Conservation (phyloP, 2,888 invertebrate species). For the Creontiades dilutus region DNA sequence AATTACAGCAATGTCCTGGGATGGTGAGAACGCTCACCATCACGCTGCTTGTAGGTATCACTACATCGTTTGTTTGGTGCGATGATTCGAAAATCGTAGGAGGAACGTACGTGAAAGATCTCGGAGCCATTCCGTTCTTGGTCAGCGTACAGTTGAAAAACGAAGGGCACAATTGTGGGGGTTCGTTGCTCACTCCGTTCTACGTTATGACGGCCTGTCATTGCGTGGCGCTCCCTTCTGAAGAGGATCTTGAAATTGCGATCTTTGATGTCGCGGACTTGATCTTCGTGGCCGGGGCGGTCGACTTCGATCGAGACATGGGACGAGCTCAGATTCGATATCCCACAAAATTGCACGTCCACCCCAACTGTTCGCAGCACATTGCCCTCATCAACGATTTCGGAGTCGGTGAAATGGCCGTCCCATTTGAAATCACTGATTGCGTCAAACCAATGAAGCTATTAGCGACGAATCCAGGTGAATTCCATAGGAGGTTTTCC, state of each 20-base stretch:
- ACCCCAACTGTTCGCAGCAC: neutral
- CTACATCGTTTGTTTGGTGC: neutral
- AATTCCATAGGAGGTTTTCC: neutral
- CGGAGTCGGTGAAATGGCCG: neutral
- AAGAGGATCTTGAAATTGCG: neutral
- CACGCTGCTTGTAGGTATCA: neutral
- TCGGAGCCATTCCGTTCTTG: neutral
- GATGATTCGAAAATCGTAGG: constrained; percentile 28
- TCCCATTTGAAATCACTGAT: neutral
- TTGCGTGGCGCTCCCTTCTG: neutral
- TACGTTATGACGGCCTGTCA: constrained; percentile 19
- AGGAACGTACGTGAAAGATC: neutral
- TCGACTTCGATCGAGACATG: neutral
- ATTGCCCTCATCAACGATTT: neutral
- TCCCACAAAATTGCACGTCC: neutral
- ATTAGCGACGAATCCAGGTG: neutral
- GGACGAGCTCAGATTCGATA: neutral
- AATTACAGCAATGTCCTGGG: neutral
- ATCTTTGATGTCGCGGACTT: neutral
- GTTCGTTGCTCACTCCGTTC: neutral
- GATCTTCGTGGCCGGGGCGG: neutral
- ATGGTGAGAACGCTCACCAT: neutral
- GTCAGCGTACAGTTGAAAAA: neutral
- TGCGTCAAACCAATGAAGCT: neutral
- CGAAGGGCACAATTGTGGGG: neutral